Evolutionary conservation across 2,888 invertebrate genomes (phyloP), one percentile per base, ranked within the genome.

Genomic region (Chironomus riparius): DNA sequence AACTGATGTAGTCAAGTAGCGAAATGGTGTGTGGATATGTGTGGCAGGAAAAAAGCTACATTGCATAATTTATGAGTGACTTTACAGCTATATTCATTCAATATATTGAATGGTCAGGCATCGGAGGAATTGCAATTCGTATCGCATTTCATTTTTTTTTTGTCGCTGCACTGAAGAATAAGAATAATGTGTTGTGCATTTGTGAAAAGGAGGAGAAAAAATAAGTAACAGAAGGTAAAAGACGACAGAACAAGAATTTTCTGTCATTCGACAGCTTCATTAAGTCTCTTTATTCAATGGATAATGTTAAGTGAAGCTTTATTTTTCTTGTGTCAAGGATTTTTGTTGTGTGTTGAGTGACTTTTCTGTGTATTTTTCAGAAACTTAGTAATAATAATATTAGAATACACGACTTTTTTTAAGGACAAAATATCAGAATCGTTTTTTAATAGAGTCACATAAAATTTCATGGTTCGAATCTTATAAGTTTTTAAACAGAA

Each of bases 1-100:
- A n/a, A 18, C 15, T 56, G 56, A 56, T 18, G 56, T 56, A 56
- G 56, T 56, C 56, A 18, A 38, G 38, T 38, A 38, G 38, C 38
- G 5, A 28, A 38, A 38, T 38, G 38, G 38, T 38, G 38, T 38
- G 38, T 38, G 38, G 38, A 38, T 38, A 38, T 38, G 38, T 38
- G 38, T 38, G 38, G 38, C 38, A 38, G 38, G 38, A 38, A 38
- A 38, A 38, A 38, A 38, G 38, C 4, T n/a, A 21, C 72, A 72
- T 72, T 72, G 72, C 72, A 72, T 62, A 72, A 72, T 72, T 72
- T 72, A 72, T 72, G 72, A 71, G 56, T 71, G 22, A 71, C 38
- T 56, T 72, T 50, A 50, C 72, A 50, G 56, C 62, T 61, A 72
- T 61, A 50, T 71, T 48, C 47, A 48, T n/a, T 48, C 22, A 15